phyloP scores from a whole-genome alignment of 2,797 vertebrate species.

The Sebastes kiyomatsui region DNA sequence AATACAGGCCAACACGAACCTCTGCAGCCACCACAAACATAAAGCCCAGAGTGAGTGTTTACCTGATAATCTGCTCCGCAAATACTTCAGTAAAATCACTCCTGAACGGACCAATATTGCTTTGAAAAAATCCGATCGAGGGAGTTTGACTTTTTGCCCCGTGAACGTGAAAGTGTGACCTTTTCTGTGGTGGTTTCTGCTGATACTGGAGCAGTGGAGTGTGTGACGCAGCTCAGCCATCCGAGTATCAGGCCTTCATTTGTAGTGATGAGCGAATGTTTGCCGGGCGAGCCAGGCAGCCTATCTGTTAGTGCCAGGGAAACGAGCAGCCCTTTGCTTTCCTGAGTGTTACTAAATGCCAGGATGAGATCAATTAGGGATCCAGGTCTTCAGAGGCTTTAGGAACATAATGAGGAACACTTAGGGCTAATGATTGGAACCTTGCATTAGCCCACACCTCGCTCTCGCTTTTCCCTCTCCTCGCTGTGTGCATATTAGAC shows the following conservation, averaged over 20 bases:
- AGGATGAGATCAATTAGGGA: constrained; percentile 77
- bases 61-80: background rate
- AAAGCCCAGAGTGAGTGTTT: background rate
- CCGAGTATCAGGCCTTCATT: constrained; percentile 9
- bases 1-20: background rate
- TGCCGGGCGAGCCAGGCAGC: constrained; percentile 8
- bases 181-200: background rate
- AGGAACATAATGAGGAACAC: constrained; percentile 83
- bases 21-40: background rate
- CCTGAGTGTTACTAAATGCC: constrained; percentile 68
- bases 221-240: constrained; percentile 35
- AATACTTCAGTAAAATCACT: background rate
- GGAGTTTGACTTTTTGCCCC: background rate
- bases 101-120: background rate
- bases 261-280: constrained; percentile 26
- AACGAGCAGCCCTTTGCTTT: constrained; percentile 57
- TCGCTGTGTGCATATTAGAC: constrained; percentile 62
- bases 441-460: constrained; percentile 60
- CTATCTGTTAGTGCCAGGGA: constrained; percentile 43
- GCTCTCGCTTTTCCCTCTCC: constrained; percentile 10
- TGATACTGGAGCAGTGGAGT: background rate
- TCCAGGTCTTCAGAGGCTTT: constrained; percentile 77
- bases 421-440: constrained; percentile 80
- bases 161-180: background rate
- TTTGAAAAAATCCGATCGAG: background rate